Base-by-base conservation (phyloP, 64 coral and sea anemone genomes). In the Montipora efflorescens region DNA sequence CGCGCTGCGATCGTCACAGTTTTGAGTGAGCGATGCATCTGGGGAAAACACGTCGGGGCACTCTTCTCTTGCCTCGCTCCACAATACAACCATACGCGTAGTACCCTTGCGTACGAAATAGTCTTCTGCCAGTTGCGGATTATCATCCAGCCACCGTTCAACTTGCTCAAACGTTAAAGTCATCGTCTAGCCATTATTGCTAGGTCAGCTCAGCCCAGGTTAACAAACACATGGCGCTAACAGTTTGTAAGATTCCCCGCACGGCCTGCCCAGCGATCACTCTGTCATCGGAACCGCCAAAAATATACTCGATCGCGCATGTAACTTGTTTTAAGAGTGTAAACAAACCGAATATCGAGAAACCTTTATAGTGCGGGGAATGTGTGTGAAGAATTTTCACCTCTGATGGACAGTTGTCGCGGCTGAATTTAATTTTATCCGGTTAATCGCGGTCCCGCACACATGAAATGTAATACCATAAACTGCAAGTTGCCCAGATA, bases 151-250 rank as follows among this genome's bases (percentile, higher is more conserved):
- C 96, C 96, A 98, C 89, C 87, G 90, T 95, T 98, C 96, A 44
- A 98, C 96, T 88, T 98, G 89, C 71, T 94, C 68, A 91, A 98
- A 95, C 91, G 96, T 92, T 90, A 98, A 88, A 91, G 96, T 98
- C 96, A 98, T 98, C 86, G 84, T 93, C 74, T 95, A 71, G 82
- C 93, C 96, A 98, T 98, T 64, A 79, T 71, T 98, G 87, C 18
- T 48, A 47, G 66, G 66, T 72, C 82, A 86, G 45, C 18, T 86
- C 66, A 86, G 47, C 13, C 64, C 64, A 11, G 64, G 8, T 46
- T 86, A 19, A 21, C 0, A 71, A 44, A 86, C 82, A 25, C 82
- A 86, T 86, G 10, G 12, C 67, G 62, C 18, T 82, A 62, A 13
- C 36, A 82, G 79, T 61, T 71, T 52, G 66, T 13, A 86, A 86